Base-by-base conservation (phyloP, 1,140 invertebrate species). In the Drosophila tani region DNA sequence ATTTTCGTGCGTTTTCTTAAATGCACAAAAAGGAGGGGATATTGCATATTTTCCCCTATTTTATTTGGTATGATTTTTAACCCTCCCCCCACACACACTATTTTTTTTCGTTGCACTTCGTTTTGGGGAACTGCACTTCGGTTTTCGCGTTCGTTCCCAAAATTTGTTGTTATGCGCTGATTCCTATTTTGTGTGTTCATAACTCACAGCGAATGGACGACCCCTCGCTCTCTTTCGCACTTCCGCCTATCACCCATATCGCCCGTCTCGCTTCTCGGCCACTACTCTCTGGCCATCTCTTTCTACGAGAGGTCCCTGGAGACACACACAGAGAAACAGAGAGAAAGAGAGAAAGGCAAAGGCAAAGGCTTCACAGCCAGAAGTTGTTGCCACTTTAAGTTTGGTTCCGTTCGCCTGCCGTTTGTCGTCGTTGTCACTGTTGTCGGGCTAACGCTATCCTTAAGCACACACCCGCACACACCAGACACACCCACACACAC, bases 1-100 rank as follows among this genome's bases (percentile, higher is more conserved):
- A 27, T 32, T 29, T 19, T 51, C 19, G 27, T 75, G 65, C 46
- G 66, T 82, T 82, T 82, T 79, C 70, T 79, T 82, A 79, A 83
- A 83, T 70, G 66, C 79, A 75, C 65, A 75, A 75, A 81, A 19
- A 24, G 1, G 1, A 19, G 32, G 12, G 17, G 12, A 17, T 38
- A 11, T 55, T 38, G 51, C 17, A 15, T 21, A 38, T 55, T 50
- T 55, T 55, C 19, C 19, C 14, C 4, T 14, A 5, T 21, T 21
- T 38, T 40, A n/a, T 56, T 24, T 24, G n/a, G 35, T 24, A 24
- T 15, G 2, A 40, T 24, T 38, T 38, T 38, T 11, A 38, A 9
- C 4, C 17, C 0, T 1, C 5, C n/a, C 6, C 8, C 5, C 2
- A n/a, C 2, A 21, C 21, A 24, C 21, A 24, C 3, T 7, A 2